These are phyloP conservation scores for Dryoscopus gambensis DNA, from an alignment of 2,113 vertebrate species.

Conservation along the genomic window DNA sequence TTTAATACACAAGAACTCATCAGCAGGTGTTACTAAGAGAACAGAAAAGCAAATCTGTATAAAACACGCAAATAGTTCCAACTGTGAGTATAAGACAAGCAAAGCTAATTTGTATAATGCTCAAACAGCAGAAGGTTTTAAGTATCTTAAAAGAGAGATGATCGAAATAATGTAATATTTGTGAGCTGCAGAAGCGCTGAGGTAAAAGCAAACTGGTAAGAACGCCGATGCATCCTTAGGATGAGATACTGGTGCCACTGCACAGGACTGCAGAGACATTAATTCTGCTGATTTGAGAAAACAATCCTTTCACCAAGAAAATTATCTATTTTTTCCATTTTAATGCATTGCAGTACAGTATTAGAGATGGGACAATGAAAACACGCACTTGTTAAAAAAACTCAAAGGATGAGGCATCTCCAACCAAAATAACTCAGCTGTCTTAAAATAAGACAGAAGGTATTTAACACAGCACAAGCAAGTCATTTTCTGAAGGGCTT, in stretches of 20 bases:
- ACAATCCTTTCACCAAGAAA: not conserved
- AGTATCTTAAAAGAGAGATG: not conserved
- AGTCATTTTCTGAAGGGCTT: not conserved
- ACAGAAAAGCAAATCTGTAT: not conserved
- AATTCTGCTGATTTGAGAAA: not conserved
- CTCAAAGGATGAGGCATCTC: not conserved
- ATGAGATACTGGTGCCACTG: not conserved
- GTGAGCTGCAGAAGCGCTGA: not conserved
- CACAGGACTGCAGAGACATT: not conserved
- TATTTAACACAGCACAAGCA: not conserved
- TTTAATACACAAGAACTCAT: not conserved
- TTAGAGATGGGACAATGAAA: not conserved
- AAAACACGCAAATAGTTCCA: not conserved
- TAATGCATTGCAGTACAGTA: not conserved
- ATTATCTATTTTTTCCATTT: not conserved
- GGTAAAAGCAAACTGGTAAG: not conserved
- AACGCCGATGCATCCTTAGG: not conserved
- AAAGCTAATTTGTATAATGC: not conserved
- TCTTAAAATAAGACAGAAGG: not conserved
- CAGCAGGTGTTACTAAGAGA: not conserved
- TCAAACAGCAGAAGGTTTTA: not conserved
- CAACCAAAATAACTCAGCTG: not conserved
- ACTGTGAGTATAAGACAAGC: not conserved
- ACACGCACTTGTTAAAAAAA: not conserved
- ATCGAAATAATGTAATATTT: rapidly evolving